Base-by-base conservation (phyloP, 2,113 vertebrate species). In the Rhineura floridana region DNA sequence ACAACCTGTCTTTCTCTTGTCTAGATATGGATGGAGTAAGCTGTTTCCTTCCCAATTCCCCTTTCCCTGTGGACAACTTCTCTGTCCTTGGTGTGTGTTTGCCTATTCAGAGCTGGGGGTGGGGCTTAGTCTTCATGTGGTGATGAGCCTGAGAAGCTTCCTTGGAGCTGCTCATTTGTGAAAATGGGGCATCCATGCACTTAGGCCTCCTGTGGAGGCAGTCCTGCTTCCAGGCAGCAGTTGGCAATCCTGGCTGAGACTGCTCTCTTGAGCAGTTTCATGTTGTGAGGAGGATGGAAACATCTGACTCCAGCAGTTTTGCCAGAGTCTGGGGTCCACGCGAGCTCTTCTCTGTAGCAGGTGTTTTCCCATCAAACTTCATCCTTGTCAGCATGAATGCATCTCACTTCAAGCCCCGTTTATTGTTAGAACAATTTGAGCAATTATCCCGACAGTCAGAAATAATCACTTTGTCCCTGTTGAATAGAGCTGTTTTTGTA, bases 391-490 rank as follows among this genome's bases (percentile, higher is more conserved):
- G 88, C 65, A 46, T 39, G 50, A 46, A 63, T 12, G 25, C 50
- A 8, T 42, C 44, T 42, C 67, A 42, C 78, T 63, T 50, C 88
- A 75, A 84, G 88, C 52, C 78, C 69, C 88, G 67, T 28, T 86
- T 73, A 52, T 44, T n/a, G 46, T 17, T 6, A 67, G 84, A 75
- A 86, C 88, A 86, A 86, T 67, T 86, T 81, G 84, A 89, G 84
- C 88, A 89, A 89, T 86, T 89, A 89, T 75, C 77, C 69, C 36
- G 36, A 76, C 88, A 76, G 83, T 81, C 84, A 76, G 88, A 81
- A 73, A 81, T 44, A 89, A 85, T 85, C 83, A 52, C 55, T 50
- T 42, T 67, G 83, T 81, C 78, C 59, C 88, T 11, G n/a, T 10
- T 85, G 88, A 85, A 85, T 65, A 69, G 83, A 39, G 69, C 77